Conservation (phyloP, 2,888 invertebrate species). For the Hoplodrina blanda region DNA sequence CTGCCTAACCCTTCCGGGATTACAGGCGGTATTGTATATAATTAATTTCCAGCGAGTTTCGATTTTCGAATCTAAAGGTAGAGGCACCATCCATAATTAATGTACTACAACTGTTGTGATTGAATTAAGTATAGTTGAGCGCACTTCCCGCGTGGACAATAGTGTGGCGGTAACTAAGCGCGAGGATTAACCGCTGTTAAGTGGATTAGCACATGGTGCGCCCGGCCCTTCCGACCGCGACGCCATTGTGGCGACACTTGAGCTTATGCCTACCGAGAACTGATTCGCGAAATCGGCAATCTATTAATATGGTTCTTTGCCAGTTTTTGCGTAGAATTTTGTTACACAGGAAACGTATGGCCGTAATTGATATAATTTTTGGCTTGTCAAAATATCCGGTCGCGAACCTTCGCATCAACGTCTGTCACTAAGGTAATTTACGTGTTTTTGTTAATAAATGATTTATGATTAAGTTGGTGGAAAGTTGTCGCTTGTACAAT, state of each 20-base stretch:
- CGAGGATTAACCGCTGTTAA: conserved; percentile 79
- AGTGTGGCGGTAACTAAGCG: conserved; percentile 65
- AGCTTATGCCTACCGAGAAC: conserved; percentile 49
- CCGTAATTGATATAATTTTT: conserved; percentile 29
- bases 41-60: neutral
- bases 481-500: no score
- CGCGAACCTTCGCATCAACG: no score
- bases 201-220: conserved; percentile 83
- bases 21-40: no score
- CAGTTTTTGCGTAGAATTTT: conserved; percentile 15
- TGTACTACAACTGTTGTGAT: conserved; percentile 75
- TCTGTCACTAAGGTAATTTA: neutral
- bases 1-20: no score
- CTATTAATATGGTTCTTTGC: conserved; percentile 49
- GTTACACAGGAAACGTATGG: conserved; percentile 42
- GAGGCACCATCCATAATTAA: conserved; percentile 41
- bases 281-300: conserved; percentile 50
- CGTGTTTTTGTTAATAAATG: neutral
- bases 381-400: conserved; percentile 38
- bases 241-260: conserved; percentile 61
- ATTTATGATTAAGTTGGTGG: neutral
- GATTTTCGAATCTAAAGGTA: neutral
- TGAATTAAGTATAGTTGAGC: conserved; percentile 76
- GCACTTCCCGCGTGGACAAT: conserved; percentile 69
- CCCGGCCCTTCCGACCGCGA: conserved; percentile 72